These are phyloP conservation scores for Spodoptera picta DNA, from an alignment of 2,888 invertebrate genomes.

Conservation along the genomic window DNA sequence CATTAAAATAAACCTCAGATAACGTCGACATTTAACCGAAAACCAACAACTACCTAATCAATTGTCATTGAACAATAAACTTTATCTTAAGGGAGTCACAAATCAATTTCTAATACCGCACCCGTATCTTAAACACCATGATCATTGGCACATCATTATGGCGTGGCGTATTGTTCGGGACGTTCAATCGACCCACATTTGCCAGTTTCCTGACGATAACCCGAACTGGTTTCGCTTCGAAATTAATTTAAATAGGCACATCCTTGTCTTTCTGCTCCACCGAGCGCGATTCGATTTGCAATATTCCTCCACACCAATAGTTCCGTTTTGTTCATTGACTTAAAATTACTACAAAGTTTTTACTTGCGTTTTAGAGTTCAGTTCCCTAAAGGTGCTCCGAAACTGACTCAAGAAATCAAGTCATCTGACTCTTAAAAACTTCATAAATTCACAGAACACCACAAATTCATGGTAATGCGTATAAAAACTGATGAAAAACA, in stretches of 20 bases:
- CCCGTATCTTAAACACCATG: conserved; percentile 13
- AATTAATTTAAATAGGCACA: conserved; percentile 83
- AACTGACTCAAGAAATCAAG: too few relatives aligned
- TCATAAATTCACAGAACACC: too few relatives aligned
- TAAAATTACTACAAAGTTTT: conserved; percentile 78
- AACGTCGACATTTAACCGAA: too few relatives aligned
- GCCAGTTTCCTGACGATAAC: conserved; percentile 60
- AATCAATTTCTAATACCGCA: background rate
- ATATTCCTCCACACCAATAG: conserved; percentile 79
- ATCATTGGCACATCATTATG: conserved; percentile 41
- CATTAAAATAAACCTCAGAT: too few relatives aligned
- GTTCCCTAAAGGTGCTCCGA: too few relatives aligned
- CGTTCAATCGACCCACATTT: conserved; percentile 57
- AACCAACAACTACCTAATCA: too few relatives aligned
- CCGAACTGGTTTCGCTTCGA: conserved; percentile 60
- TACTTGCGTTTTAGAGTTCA: conserved; percentile 57
- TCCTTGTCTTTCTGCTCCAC: conserved; percentile 81
- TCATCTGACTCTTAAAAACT: too few relatives aligned
- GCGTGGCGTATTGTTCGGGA: conserved; percentile 37
- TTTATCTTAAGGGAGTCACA: background rate
- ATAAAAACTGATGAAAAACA: too few relatives aligned
- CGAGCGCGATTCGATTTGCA: conserved; percentile 81
- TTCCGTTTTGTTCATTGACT: conserved; percentile 76
- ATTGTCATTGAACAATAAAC: too few relatives aligned
- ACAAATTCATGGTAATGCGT: too few relatives aligned